Base-by-base conservation (phyloP, 2,888 invertebrate species). In the Podabrus alpinus region DNA sequence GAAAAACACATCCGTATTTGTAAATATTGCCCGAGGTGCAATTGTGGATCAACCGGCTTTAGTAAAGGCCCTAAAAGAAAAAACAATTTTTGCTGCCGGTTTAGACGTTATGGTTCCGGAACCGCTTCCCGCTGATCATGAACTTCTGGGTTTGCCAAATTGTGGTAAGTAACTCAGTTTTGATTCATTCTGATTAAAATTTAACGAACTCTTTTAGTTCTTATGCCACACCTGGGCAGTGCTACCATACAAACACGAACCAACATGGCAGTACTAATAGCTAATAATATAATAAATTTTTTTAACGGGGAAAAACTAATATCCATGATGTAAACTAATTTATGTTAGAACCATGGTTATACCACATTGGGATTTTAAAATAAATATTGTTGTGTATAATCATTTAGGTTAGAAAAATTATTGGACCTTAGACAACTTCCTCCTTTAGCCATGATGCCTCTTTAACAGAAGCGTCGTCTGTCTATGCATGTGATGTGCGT, bases 61-160 rank as follows among this genome's bases (percentile, higher is more conserved):
- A 21, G 91, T 94, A 71, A 90, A 91, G 68, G 97, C 97, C 0
- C 87, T 98, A 68, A 92, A 92, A 82, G 89, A 88, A 59, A 91
- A 92, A 1, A 89, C 90, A 78, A 97, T 98, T 77, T 94, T 92
- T 84, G 94, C 94, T 0, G 98, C 97, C 1, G 98, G 97, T 0
- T 88, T 98, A 2, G 98, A 98, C 86, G 98, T 98, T 3, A 95
- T 94, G 83, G 92, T 92, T 1, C 97, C 98, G 0, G 98, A 98
- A 86, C 98, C 98, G 0, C 85, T 98, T 71, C 95, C 97, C 0
- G 86, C 90, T 7, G 92, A 94, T 85, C 92, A 95, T 86, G 94
- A 94, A 71, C 88, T 98, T n/a, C 84, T 95, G 13, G 91, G 90
- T 21, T 87, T 98, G 29, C 91, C 93, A 3, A 98, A 98, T 87